phyloP scores from a whole-genome alignment of 2,113 vertebrate species.

The Dicentrarchus labrax region DNA sequence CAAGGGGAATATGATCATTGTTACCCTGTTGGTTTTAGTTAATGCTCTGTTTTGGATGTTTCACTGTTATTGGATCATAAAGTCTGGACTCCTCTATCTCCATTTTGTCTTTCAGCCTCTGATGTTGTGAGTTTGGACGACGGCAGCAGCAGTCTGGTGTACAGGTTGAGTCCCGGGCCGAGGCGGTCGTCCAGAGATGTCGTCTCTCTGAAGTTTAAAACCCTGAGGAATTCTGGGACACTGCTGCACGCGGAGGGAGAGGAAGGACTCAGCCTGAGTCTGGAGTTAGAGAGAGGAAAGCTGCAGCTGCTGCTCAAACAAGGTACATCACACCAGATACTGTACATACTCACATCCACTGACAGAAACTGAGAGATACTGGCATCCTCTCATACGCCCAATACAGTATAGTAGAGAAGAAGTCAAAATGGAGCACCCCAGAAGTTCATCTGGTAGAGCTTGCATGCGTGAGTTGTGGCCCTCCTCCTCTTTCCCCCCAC shows the following conservation, averaged over 20 bases:
- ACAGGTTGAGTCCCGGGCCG: conserved; percentile 29
- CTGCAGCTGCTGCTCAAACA: conserved; percentile 56
- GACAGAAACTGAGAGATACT: background rate
- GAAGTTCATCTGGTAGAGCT: too few relatives aligned
- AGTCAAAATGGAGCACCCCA: too few relatives aligned
- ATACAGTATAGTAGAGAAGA: background rate
- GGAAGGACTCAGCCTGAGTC: conserved; percentile 51
- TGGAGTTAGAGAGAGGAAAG: conserved; percentile 72
- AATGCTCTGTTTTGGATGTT: background rate
- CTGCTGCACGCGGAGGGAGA: conserved; percentile 62
- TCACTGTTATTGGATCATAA: background rate
- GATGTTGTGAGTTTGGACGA: conserved; percentile 62
- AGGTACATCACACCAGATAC: conserved; percentile 32
- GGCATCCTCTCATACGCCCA: background rate
- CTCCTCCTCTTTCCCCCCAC: too few relatives aligned
- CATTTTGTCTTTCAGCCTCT: conserved; percentile 60
- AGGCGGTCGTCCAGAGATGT: conserved; percentile 35
- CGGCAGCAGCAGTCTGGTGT: conserved; percentile 52
- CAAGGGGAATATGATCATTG: too few relatives aligned
- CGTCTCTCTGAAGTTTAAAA: conserved; percentile 75
- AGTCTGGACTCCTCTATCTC: background rate
- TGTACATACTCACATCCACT: background rate
- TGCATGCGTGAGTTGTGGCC: too few relatives aligned
- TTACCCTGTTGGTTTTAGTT: background rate
- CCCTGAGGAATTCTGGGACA: conserved; percentile 68